These are phyloP conservation scores for Astropecten irregularis DNA, from an alignment of 53 echinoderm and acorn worm species.

Conservation along the genomic window DNA sequence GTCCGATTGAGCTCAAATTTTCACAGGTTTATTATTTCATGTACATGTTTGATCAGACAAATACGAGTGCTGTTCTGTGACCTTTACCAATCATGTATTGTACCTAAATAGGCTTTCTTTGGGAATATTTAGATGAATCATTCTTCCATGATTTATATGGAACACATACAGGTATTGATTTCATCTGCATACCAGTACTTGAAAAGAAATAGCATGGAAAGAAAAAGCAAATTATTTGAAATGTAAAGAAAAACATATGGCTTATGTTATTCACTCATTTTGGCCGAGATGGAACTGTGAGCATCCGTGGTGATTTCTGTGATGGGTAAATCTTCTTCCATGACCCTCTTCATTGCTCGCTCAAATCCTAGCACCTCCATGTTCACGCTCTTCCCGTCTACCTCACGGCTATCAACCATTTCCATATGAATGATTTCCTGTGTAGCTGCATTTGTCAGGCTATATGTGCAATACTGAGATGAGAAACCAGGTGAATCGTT, in stretches of 20 bases:
- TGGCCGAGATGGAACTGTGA: background rate
- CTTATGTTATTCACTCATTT: background rate
- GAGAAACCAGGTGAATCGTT: slow-evolving; percentile 18
- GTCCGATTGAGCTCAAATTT: no score
- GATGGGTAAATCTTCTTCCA: background rate
- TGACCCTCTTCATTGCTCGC: background rate
- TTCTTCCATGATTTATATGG: no score
- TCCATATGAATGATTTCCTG: background rate
- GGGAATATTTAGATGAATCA: no score
- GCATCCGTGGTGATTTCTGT: background rate
- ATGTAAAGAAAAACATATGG: background rate
- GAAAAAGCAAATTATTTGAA: background rate
- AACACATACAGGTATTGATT: background rate
- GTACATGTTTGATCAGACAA: no score
- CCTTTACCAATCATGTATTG: no score
- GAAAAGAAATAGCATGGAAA: background rate
- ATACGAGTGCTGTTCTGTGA: no score
- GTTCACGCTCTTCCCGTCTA: background rate
- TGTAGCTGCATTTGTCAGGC: background rate
- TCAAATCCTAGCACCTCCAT: background rate
- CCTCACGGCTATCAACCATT: slow-evolving; percentile 4
- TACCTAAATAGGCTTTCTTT: background rate
- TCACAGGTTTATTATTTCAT: no score
- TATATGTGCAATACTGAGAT: slow-evolving; percentile 26
- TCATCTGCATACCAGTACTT: background rate